Conservation (phyloP, 2,888 invertebrate genomes). For the Blastobasis lacticolella region DNA sequence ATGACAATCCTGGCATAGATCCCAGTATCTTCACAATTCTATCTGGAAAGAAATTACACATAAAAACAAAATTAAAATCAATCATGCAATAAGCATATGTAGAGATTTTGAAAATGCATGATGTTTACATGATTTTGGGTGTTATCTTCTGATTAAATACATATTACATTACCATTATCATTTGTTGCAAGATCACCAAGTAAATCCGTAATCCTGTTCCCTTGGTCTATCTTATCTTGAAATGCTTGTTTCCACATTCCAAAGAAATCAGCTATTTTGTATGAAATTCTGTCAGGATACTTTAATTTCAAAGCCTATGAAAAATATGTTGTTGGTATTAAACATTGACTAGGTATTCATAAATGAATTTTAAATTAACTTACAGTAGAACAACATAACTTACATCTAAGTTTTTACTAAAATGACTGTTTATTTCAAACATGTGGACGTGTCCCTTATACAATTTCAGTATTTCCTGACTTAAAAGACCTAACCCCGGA, state of each 20-base stretch:
- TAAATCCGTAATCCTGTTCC: slow-evolving; percentile 66
- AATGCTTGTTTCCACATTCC: slow-evolving; percentile 71
- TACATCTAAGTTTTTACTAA: slow-evolving; percentile 59
- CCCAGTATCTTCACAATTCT: slow-evolving; percentile 76
- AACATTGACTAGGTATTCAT: too few species aligned
- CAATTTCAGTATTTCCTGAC: slow-evolving; percentile 70
- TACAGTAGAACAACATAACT: slow-evolving; percentile 18
- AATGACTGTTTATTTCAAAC: slow-evolving; percentile 72
- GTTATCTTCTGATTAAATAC: not conserved
- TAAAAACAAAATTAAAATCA: too few species aligned
- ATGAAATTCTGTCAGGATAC: slow-evolving; percentile 49
- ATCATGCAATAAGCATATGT: too few species aligned
- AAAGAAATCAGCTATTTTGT: slow-evolving; percentile 74
- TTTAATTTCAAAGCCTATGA: slow-evolving; percentile 44
- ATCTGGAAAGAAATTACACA: slow-evolving; percentile 41
- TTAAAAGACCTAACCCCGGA: slow-evolving; percentile 80
- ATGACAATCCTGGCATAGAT: slow-evolving; percentile 67
- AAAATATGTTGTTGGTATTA: slow-evolving; percentile 8
- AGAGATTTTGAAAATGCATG: too few species aligned
- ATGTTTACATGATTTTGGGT: not conserved
- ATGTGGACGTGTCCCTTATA: slow-evolving; percentile 69
- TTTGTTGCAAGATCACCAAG: slow-evolving; percentile 68
- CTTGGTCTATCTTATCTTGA: slow-evolving; percentile 74
- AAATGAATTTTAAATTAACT: too few species aligned
- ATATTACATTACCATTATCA: slow-evolving; percentile 46